Evolutionary conservation across 2,888 invertebrate genomes (phyloP).

Genomic region (Leucania comma): DNA sequence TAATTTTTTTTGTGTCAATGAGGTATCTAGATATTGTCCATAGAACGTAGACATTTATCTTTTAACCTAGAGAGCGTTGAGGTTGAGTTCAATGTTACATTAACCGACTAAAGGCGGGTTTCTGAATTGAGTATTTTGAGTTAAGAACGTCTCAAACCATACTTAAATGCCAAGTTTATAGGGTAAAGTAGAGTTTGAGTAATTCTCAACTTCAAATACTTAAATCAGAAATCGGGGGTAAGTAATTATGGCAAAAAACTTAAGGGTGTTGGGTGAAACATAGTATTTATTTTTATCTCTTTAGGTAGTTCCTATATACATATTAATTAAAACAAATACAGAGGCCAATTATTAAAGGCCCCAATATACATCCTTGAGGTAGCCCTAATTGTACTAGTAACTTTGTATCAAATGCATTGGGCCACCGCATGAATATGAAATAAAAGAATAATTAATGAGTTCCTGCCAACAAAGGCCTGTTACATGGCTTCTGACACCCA

Average conservation of each 20-base stretch:
- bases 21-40: background rate
- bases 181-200: too few relatives aligned
- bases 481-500: background rate
- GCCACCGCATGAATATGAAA: background rate
- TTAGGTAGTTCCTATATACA: background rate
- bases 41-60: background rate
- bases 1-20: background rate
- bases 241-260: conserved; percentile 19
- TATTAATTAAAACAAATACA: background rate
- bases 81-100: conserved; percentile 34
- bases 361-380: background rate
- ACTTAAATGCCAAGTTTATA: too few relatives aligned
- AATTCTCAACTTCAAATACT: too few relatives aligned
- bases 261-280: conserved; percentile 22
- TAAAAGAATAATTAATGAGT: conserved; percentile 24
- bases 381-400: background rate
- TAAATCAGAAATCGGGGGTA: too few relatives aligned
- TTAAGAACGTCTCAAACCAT: too few relatives aligned
- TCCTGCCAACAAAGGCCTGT: conserved; percentile 15
- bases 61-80: conserved; percentile 3
- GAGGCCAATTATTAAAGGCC: background rate
- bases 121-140: too few relatives aligned
- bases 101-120: conserved; percentile 24
- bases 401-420: conserved; percentile 4
- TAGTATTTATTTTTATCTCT: background rate